Base-by-base conservation (phyloP, 2,113 vertebrate genomes). In the Ptilorrhoa leucosticta region DNA sequence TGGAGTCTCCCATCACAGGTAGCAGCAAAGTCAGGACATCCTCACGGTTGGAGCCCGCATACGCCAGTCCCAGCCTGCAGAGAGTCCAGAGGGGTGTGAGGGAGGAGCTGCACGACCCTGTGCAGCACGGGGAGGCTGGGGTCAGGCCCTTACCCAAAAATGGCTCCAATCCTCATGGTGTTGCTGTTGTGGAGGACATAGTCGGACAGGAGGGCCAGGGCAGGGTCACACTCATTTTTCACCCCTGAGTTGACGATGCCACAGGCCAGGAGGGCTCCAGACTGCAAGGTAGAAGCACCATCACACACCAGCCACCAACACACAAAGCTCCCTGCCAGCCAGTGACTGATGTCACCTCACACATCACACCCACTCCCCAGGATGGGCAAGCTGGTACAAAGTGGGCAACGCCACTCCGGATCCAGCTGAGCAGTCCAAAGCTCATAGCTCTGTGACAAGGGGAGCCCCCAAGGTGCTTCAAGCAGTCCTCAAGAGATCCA, bases 181-280 rank as follows among this genome's bases (percentile, higher is more conserved):
- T 99, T 99, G 97, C 99, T 99, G 97, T 99, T 99, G 97, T 99
- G 99, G 15, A 99, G 98, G 70, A 99, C 99, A 2, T 99, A 99
- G 96, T 99, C 99, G 0, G 99, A 99, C 9, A 99, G 98, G 53
- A 99, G 98, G 5, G 99, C 99, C 42, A 99, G 97, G 60, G 99
- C 99, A 6, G 99, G 99, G 88, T 99, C 99, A 83, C 99, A 99
- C 83, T 99, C 99, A 3, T 99, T 99, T 96, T 99, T 99, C 80
- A 99, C 99, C 4, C 99, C 99, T 0, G 99, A 99, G 96, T 99
- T 99, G 87, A 99, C 99, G 0, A 99, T 99, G 24, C 99, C 99
- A 95, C 99, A 99, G 56, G 99, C 99, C 95, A 99, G 95, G 42
- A 99, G 98, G 31, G 99, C 99, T 60, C 99, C 99, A 1, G 99